Percentiles rank a stretch among this genome's conserved stretches.
Evolutionary conservation across 2,113 vertebrate species (phyloP).

Genomic region (Xenus cinereus): DNA sequence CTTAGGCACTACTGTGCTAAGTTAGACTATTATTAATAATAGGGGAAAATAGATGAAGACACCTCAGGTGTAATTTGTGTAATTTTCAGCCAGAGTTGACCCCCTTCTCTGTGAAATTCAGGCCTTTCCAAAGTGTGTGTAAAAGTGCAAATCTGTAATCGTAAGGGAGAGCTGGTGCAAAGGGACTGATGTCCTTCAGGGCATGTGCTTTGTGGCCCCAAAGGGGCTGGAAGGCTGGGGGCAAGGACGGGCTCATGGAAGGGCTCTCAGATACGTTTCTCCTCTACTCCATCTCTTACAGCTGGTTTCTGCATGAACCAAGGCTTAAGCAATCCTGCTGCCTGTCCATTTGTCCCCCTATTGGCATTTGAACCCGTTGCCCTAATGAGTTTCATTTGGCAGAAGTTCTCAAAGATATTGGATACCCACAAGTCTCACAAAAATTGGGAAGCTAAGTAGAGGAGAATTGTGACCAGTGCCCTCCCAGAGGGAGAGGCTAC

Average conservation of each 20-base stretch:
- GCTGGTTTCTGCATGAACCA: background rate
- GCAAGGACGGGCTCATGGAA: background rate
- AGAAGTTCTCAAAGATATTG: background rate
- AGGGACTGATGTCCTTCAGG: background rate
- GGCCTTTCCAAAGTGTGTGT: background rate
- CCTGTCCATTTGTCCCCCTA: background rate
- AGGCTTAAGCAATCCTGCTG: background rate
- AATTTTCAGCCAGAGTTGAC: background rate
- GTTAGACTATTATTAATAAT: background rate
- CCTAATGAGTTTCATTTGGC: fast-evolving
- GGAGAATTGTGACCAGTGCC: background rate
- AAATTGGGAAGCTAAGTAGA: background rate
- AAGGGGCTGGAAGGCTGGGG: background rate
- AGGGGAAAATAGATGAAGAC: background rate
- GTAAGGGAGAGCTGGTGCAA: background rate
- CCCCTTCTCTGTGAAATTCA: background rate
- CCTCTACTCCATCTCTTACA: background rate
- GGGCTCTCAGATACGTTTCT: background rate
- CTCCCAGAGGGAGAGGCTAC: background rate
- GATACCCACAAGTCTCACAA: background rate
- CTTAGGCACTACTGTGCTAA: background rate
- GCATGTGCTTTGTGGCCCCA: fast-evolving
- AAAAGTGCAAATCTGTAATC: background rate
- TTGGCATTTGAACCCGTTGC: background rate
- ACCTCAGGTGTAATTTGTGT: background rate